Evolutionary conservation across 2,888 invertebrate genomes (phyloP), one percentile per base, ranked within the genome.

Genomic region (Eilema caniola): DNA sequence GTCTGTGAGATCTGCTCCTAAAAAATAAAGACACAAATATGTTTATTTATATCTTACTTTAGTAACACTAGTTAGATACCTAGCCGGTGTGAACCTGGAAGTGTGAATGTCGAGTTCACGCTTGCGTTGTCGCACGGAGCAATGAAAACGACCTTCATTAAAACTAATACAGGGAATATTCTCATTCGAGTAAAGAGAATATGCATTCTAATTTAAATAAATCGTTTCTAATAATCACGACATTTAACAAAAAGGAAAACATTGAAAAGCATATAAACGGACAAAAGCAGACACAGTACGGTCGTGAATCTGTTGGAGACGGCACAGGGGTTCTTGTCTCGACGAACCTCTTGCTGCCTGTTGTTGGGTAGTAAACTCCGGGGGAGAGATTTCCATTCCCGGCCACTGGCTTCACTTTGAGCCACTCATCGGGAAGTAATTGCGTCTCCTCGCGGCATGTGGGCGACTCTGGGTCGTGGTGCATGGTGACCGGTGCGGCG

Each of bases 1-100:
- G 96, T 79, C 97, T 96, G 87, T 96, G 97, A 82, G 96, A 96
- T 82, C 97, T 96, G 88, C 96, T 97, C 95, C 97, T 97, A 95
- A 73, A 94, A 83, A 92, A 88, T 66, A 86, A 28, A n/a, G 76
- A 78, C 79, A 72, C 78, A 62, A 82, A 86, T 83, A 79, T 70
- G 60, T 82, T 85, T 85, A 83, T 77, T 81, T 75, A 83, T 71
- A 83, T 87, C 83, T 77, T 85, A 82, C 81, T 82, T 85, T 83
- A 86, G 86, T 85, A 81, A 84, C 77, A 84, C 82, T 87, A 82
- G 80, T 86, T 87, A 88, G 86, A 83, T 84, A 86, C 83, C 79
- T 76, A 76, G 80, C 79, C 80, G 77, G 83, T 77, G 81, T 77
- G 77, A 79, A 83, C 78, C 83, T 87, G 82, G 88, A 90, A 86